Percentiles rank a stretch among this genome's conserved stretches.
These are phyloP conservation scores for Merluccius polli DNA, from an alignment of 2,797 vertebrate species.

Conservation along the genomic window DNA sequence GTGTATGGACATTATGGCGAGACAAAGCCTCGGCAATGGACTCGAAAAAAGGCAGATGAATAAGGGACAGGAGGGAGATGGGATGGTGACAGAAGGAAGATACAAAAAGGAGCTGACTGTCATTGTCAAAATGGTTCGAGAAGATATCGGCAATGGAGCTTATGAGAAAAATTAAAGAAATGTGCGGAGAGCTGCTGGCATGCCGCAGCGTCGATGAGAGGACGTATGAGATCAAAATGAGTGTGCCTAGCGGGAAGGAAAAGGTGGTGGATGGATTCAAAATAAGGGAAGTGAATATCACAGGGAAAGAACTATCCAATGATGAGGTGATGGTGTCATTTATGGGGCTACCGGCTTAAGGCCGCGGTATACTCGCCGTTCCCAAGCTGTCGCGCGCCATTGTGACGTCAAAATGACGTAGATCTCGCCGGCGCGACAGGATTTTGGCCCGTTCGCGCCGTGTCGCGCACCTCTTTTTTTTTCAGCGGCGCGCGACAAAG, in stretches of 20 bases:
- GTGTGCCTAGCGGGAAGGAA: background rate
- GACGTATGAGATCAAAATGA: background rate
- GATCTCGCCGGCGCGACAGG: too few relatives aligned
- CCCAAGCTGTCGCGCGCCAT: too few relatives aligned
- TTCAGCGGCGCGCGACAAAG: too few relatives aligned
- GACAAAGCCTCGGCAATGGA: too few relatives aligned
- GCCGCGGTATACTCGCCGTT: too few relatives aligned
- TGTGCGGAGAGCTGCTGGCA: background rate
- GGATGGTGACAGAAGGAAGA: too few relatives aligned
- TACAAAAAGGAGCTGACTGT: background rate
- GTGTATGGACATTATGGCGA: too few relatives aligned
- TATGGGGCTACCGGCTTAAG: background rate
- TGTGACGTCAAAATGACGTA: too few relatives aligned
- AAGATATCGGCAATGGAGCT: background rate
- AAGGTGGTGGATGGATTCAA: background rate
- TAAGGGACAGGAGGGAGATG: too few relatives aligned
- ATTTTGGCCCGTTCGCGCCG: too few relatives aligned
- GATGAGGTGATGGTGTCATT: constrained; percentile 2
- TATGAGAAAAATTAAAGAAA: background rate
- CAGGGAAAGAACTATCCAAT: background rate
- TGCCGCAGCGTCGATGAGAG: background rate
- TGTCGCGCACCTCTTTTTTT: too few relatives aligned
- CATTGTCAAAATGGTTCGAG: background rate
- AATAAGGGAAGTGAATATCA: background rate
- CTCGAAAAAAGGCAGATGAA: too few relatives aligned